Base-by-base conservation (phyloP, 2,797 vertebrate species). In the Halcyon leucocephala region DNA sequence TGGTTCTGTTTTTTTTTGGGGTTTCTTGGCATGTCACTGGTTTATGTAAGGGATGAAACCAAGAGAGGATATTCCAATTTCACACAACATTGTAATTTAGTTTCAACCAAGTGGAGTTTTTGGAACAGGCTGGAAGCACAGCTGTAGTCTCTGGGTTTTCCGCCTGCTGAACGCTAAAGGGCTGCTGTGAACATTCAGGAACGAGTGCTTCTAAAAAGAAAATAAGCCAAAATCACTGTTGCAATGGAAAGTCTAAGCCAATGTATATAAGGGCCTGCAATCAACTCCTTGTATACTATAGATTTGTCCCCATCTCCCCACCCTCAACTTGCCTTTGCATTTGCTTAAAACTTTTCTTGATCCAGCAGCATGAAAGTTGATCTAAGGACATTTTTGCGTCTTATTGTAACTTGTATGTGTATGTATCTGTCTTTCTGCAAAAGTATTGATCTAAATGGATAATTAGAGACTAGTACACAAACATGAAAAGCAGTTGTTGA, bases 61-160 rank as follows among this genome's bases (percentile, higher is more conserved):
- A 35, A 82, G 89, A 90, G 94, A 95, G 88, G 94, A 90, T 95
- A 95, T 83, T 96, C 70, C 90, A 90, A 2, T 90, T 94, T 65
- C 60, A 79, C 31, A 84, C 51, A 95, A 83, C 62, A 31, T 93
- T 86, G 67, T 91, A 82, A 97, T 96, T 95, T 88, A 60, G 74
- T 73, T 89, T 73, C 77, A 84, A 65, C 73, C 77, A 60, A 93
- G 88, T 48, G 55, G 73, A 84, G 70, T 52, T 94, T 89, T 96
- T 94, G 84, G 91, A 96, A 95, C 77, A 70, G 76, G 65, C 73
- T 84, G 66, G 64, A 90, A 72, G 66, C 89, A 86, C 94, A 96
- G 85, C 94, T 96, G 93, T 96, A 95, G 88, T 58, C 89, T 90
- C 85, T 86, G 82, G 67, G 76, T 93, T 93, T 94, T 91, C 92